These are phyloP conservation scores for Caenorhabditis drosophilae DNA, from an alignment of 2,888 invertebrate species.

Conservation along the genomic window DNA sequence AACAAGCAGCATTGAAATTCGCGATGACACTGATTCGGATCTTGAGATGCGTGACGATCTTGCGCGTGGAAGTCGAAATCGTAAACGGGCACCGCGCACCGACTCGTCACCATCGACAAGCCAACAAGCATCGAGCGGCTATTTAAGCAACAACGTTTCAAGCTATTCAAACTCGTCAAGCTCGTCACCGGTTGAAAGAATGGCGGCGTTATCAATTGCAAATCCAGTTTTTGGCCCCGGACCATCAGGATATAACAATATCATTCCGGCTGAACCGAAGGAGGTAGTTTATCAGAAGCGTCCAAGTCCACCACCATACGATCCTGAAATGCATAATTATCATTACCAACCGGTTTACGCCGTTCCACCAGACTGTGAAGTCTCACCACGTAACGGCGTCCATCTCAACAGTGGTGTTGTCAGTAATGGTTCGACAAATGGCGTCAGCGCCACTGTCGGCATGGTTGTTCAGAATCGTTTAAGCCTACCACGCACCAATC, in stretches of 20 bases:
- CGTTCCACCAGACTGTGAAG: conserved; percentile 45
- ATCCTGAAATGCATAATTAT: conserved; percentile 35
- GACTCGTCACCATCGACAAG: conserved; percentile 35
- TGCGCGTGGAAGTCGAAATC: conserved; percentile 25
- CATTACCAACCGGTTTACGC: conserved; percentile 42
- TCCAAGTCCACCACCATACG: conserved; percentile 41
- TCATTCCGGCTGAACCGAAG: conserved; percentile 26
- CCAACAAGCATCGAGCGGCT: conserved; percentile 61
- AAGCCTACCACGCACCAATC: conserved; percentile 42
- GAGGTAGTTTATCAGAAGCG: conserved; percentile 36
- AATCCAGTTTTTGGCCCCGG: conserved; percentile 49
- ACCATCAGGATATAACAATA: conserved; percentile 21
- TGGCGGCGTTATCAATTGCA: conserved; percentile 46
- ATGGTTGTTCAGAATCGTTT: conserved; percentile 19
- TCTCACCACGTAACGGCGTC: conserved; percentile 30
- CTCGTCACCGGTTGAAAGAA: conserved; percentile 50
- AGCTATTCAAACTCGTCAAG: conserved; percentile 54
- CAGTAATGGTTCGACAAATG: background rate
- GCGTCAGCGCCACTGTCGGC: too few species aligned
- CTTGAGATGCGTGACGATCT: conserved; percentile 35
- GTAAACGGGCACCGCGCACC: conserved; percentile 29
- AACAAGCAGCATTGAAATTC: conserved; percentile 42
- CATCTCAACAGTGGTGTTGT: too few species aligned
- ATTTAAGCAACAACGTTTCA: conserved; percentile 57
- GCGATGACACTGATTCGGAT: conserved; percentile 48